phyloP scores from a whole-genome alignment of 2,113 vertebrate genomes.

The Benitochromis conjunctus region DNA sequence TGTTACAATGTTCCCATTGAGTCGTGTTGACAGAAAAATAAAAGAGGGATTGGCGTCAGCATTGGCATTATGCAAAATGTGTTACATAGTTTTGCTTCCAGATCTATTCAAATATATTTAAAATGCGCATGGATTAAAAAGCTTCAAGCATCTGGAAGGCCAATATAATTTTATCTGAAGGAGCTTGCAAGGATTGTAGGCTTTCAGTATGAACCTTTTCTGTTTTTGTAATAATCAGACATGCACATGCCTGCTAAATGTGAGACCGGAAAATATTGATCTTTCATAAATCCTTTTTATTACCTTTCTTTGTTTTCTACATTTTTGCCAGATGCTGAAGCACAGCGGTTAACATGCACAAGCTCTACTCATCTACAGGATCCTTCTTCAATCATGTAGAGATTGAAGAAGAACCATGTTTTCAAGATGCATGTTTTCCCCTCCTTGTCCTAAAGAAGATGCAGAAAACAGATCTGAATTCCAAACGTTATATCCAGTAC shows the following conservation, averaged over 20 bases:
- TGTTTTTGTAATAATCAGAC: background rate
- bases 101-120: background rate
- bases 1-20: background rate
- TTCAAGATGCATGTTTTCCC: background rate
- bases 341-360: background rate
- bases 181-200: background rate
- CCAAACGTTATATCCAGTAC: background rate
- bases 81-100: background rate
- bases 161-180: slow-evolving; percentile 1
- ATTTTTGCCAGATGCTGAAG: background rate
- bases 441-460: background rate
- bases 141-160: background rate
- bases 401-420: background rate
- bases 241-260: background rate
- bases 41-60: background rate
- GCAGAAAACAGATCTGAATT: background rate
- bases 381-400: background rate
- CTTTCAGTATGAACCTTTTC: background rate
- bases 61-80: background rate
- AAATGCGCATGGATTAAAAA: background rate
- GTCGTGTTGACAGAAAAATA: background rate
- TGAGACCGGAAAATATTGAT: background rate
- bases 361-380: background rate
- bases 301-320: background rate
- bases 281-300: background rate